Base-by-base conservation (phyloP, 2,888 invertebrate genomes). In the Invenusta paracnida region DNA sequence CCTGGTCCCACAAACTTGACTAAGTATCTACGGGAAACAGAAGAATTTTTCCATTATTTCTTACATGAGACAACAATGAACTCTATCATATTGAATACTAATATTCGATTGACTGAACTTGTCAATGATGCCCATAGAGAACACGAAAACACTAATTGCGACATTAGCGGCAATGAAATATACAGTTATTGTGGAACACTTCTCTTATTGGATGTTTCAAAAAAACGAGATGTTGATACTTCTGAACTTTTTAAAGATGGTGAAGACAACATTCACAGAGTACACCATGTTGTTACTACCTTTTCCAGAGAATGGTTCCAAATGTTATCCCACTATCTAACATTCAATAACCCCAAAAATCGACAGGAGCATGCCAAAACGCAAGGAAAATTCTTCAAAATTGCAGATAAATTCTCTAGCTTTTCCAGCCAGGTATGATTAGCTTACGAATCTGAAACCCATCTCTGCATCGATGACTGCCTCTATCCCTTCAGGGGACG, bases 291-390 rank as follows among this genome's bases (percentile, higher is more conserved):
- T 82, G 82, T 82, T 30, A 82, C 82, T 82, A 82, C 82, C 2
- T 82, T 82, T 82, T 82, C 82, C 13, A 82, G 82, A 82, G 82
- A 82, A 82, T 25, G 82, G 29, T 82, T 82, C 29, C 29, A 29
- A 29, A 30, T 82, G 23, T 23, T 82, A 82, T 82, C 29, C 5
- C 82, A n/a, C 23, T 79, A 79, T 79, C 79, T 79, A 5, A 79
- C 79, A 25, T 79, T 79, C n/a, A n/a, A 79, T 79, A 27, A 79
- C n/a, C 23, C 28, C 23, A 79, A 2, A 23, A n/a, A 27, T 23
- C 79, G 79, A 11, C 5, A 79, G n/a, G 79, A 23, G 29, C 23
- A n/a, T 25, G 79, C 79, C 5, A 2, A 79, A 27, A n/a, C 5
- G 2, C 25, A 79, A 2, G 25, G 79, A 79, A 79, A 79, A 79